Evolutionary conservation across 1,140 invertebrate species (phyloP), one percentile per base, ranked within the genome.

Genomic region (Atta cephalotes): DNA sequence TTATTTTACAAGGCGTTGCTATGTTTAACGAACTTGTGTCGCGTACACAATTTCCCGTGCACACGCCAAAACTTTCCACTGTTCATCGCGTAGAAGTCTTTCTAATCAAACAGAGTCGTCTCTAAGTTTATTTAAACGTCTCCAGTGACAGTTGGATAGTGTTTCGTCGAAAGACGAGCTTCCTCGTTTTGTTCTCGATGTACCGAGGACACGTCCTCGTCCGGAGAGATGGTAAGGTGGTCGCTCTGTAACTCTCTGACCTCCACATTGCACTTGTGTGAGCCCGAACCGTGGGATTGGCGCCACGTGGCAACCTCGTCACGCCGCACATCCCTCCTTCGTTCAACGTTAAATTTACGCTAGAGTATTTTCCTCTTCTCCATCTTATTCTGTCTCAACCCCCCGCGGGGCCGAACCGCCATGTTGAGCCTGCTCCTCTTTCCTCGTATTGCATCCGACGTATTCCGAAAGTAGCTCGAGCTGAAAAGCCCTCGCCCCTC

Each of bases 201-300:
- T 53, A 60, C 53, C 39, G 18, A 62, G 56, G n/a, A 82, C 80
- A 74, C 53, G 53, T 35, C 25, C 18, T 14, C 60, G n/a, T 81
- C 21, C 65, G 31, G 7, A 53, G 49, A 49, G 21, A 60, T 53
- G 49, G n/a, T 28, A 49, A 72, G 56, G 45, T 63, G 51, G 49
- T 28, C 45, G 49, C 35, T 60, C 39, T 45, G 21, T 25, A 66
- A 85, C 92, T 85, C 90, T 92, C 76, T 90, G 89, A 88, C 89
- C 86, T 85, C 87, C 80, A 87, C 31, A 90, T 53, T 92, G 90
- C 91, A 91, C 91, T 91, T 89, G 88, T 88, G 90, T 87, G 90
- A 82, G 86, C 78, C 72, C 72, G 88, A 88, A 92, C 88, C 92
- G 92, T 94, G 94, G 90, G 93, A 94, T 90, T 91, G 78, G 84